Percentiles rank a stretch among this genome's conserved stretches.
Evolutionary conservation across 2,888 invertebrate genomes (phyloP).

Genomic region (Arctia plantaginis): DNA sequence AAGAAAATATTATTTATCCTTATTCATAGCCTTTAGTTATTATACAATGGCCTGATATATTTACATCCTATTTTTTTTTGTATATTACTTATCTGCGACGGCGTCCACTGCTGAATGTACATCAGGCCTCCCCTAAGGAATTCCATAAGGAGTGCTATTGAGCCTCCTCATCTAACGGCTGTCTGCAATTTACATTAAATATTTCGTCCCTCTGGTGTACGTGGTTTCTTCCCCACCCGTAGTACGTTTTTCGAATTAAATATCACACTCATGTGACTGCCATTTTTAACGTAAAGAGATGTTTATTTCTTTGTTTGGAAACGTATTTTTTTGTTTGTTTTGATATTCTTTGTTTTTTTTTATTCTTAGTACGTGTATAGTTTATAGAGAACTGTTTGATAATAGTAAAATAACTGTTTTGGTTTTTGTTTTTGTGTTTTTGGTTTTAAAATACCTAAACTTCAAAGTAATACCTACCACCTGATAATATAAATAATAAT

Average conservation of each 20-base stretch:
- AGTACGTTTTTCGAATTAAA: neutral
- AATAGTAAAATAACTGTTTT: neutral
- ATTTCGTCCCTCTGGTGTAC: neutral
- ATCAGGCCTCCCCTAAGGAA: neutral
- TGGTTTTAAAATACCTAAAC: too few species aligned
- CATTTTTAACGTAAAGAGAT: neutral
- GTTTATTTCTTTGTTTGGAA: neutral
- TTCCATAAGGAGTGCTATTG: neutral
- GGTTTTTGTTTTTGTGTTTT: too few species aligned
- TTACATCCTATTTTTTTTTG: neutral
- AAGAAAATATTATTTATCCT: slow-evolving; percentile 9
- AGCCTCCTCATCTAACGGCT: slow-evolving; percentile 2
- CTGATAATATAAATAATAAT: too few species aligned
- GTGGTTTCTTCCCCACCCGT: slow-evolving; percentile 1
- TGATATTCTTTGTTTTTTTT: neutral
- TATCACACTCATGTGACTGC: neutral
- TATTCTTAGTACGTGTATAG: neutral
- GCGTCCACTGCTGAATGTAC: neutral
- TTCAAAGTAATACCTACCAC: neutral
- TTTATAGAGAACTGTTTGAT: too few species aligned
- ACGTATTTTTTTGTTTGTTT: neutral
- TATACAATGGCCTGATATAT: neutral
- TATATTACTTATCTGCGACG: neutral
- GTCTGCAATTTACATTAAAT: neutral
- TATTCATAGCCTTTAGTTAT: neutral